Base-by-base conservation (phyloP, 2,113 vertebrate species). In the Melanerpes aurifrons region DNA sequence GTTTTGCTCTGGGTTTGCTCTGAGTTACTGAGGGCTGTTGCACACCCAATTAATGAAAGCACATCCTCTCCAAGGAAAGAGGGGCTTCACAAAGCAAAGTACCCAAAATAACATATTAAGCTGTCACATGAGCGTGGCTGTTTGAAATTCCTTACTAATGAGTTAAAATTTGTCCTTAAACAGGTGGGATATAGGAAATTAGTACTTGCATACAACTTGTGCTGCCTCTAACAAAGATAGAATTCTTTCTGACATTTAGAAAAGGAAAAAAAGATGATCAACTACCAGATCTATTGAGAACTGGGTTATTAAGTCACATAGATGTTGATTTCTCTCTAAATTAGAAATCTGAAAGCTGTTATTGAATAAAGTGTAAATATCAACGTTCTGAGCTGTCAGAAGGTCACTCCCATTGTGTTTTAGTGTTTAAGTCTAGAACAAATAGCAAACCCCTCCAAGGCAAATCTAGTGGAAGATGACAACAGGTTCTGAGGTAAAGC, bases 41-140 rank as follows among this genome's bases (percentile, higher is more conserved):
- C 84, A 64, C 62, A 71, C 61, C 31, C 37, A 3, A 35, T 37
- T 45, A 68, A 54, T 28, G 80, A 81, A 93, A 73, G 58, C 62
- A n/a, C 54, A 74, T 6, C 6, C 61, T n/a, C 48, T 75, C 50
- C 63, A 58, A 78, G 67, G 77, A 62, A 72, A 9, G 74, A 92
- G 86, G 10, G n/a, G 80, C 90, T 80, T 87, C 1, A 37, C 77
- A 58, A 73, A 71, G 57, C 54, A 48, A 78, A 82, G 67, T 6
- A 90, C 92, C 86, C 71, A 82, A 92, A 94, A 94, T 92, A 96
- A 93, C 72, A n/a, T 8, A 72, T n/a, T 64, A 40, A 92, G 88
- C 92, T 96, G 94, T 93, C 95, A 89, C 92, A 79, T 2, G 5
- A 20, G 32, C 20, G 32, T 53, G 77, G 72, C 61, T 93, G 81